Conservation (phyloP, 2,888 invertebrate genomes). For the Polia nebulosa region DNA sequence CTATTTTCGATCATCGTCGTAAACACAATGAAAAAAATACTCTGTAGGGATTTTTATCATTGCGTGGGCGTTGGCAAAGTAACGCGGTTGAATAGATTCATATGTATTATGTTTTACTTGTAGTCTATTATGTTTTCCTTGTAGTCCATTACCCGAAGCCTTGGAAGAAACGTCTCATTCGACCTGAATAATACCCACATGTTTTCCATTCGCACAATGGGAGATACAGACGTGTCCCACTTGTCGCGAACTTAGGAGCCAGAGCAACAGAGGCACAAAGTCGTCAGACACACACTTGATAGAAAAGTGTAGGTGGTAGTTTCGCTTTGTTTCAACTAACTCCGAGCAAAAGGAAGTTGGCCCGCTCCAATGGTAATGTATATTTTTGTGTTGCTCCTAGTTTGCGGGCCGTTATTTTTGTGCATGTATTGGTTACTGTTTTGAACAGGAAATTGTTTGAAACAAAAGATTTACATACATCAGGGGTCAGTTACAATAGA, state of each 20-base stretch:
- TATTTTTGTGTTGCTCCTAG: conserved; percentile 58
- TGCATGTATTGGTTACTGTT: conserved; percentile 31
- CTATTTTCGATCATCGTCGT: conserved; percentile 16
- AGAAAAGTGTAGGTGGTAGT: conserved; percentile 67
- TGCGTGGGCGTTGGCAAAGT: neutral
- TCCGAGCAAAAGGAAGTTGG: conserved; percentile 66
- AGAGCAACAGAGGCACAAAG: conserved; percentile 64
- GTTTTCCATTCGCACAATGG: conserved; percentile 39
- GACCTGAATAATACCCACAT: conserved; percentile 23
- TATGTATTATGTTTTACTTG: neutral
- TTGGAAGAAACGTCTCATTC: neutral
- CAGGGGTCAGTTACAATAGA: neutral
- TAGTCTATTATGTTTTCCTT: neutral
- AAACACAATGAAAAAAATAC: conserved; percentile 9
- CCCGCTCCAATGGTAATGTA: conserved; percentile 61
- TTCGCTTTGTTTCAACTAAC: conserved; percentile 69
- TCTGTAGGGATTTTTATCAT: neutral
- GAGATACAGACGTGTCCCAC: conserved; percentile 56
- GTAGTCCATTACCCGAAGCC: neutral
- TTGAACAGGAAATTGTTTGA: conserved; percentile 28
- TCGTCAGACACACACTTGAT: conserved; percentile 69
- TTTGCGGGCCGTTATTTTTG: conserved; percentile 42
- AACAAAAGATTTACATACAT: conserved; percentile 35
- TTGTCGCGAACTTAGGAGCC: conserved; percentile 60
- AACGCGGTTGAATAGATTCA: neutral